Percentiles rank a stretch among this genome's conserved stretches.
Evolutionary conservation across 2,888 invertebrate species (phyloP).

Genomic region (Clivina fossor): DNA sequence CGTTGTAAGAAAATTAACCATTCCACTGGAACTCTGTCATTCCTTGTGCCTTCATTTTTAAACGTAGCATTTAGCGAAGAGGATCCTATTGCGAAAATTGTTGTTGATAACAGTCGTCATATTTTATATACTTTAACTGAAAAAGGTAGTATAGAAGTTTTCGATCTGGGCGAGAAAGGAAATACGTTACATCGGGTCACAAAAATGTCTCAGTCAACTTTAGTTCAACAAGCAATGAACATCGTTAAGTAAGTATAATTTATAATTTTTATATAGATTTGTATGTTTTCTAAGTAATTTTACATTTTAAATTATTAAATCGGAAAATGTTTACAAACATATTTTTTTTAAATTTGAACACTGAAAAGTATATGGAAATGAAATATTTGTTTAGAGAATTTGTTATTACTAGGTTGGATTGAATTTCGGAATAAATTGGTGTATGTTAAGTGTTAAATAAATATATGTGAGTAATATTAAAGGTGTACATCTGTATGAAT

Average conservation of each 20-base stretch:
- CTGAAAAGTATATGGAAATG: too few relatives aligned
- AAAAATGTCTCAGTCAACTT: conserved; percentile 71
- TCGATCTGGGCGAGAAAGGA: conserved; percentile 83
- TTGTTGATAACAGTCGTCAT: conserved; percentile 84
- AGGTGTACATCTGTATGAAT: too few relatives aligned
- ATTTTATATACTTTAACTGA: conserved; percentile 89
- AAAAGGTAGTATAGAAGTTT: conserved; percentile 85
- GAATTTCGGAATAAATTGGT: too few relatives aligned
- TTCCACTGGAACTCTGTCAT: conserved; percentile 84
- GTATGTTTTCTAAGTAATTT: too few relatives aligned
- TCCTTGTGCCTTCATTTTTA: conserved; percentile 85
- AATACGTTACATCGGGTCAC: conserved; percentile 71
- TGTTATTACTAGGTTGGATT: too few relatives aligned
- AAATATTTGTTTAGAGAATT: too few relatives aligned
- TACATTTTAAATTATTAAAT: too few relatives aligned
- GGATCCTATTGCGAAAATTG: conserved; percentile 86
- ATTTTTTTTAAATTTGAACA: too few relatives aligned
- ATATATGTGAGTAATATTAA: too few relatives aligned
- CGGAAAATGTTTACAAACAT: too few relatives aligned
- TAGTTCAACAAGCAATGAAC: conserved; percentile 74
- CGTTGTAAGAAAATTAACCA: conserved; percentile 94
- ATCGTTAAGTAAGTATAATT: conserved; percentile 73
- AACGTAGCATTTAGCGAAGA: conserved; percentile 83
- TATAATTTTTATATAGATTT: conserved; percentile 8
- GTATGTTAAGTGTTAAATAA: too few relatives aligned